Conservation (phyloP, 2,797 vertebrate species). For the Simalia tracyae region DNA sequence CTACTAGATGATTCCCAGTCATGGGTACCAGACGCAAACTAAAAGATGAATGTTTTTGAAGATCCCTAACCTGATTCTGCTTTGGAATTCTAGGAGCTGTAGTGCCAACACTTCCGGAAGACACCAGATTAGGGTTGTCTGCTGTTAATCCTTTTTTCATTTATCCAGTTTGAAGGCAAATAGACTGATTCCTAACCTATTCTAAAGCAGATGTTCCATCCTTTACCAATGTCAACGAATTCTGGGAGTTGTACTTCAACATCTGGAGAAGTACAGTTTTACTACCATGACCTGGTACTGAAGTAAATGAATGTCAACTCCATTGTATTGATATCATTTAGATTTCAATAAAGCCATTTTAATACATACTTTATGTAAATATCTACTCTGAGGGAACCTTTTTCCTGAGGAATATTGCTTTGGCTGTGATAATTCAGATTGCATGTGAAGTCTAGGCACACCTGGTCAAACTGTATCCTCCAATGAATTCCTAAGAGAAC, state of each 20-base stretch:
- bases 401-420: neutral
- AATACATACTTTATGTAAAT: neutral
- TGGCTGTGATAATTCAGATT: neutral
- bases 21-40: neutral
- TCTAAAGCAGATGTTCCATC: neutral
- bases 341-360: neutral
- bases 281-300: neutral
- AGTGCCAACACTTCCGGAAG: neutral
- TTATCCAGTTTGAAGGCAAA: neutral
- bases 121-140: neutral
- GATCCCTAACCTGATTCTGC: neutral
- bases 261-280: neutral
- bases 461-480: neutral
- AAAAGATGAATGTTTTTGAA: neutral
- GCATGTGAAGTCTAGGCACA: neutral
- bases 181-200: neutral
- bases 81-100: neutral
- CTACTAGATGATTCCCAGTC: neutral
- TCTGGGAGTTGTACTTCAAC: neutral
- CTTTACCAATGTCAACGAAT: neutral
- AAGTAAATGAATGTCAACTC: neutral
- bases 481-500: neutral
- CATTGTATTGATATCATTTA: neutral
- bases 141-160: neutral
- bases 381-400: neutral